phyloP scores from a whole-genome alignment of 2,888 invertebrate genomes.

The Andrena haemorrhoa region DNA sequence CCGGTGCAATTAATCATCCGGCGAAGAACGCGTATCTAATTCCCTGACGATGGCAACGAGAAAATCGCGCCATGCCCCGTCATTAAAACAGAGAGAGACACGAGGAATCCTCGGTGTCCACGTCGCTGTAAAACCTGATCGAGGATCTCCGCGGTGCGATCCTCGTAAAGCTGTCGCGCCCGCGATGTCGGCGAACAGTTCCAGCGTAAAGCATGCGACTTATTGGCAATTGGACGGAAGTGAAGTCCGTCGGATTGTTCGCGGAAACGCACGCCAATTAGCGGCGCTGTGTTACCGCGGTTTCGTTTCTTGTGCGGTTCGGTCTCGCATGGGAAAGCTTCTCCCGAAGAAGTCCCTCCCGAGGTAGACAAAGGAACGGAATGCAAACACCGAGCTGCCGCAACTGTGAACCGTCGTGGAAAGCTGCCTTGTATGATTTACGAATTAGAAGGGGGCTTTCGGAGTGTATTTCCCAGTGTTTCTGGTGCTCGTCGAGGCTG shows the following conservation, averaged over 20 bases:
- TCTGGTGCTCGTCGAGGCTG: neutral
- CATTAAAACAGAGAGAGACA: slow-evolving; percentile 15
- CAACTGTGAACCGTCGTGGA: neutral
- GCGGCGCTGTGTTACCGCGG: slow-evolving; percentile 19
- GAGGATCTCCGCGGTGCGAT: slow-evolving; percentile 18
- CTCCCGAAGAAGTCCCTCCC: neutral
- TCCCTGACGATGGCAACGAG: slow-evolving; percentile 39
- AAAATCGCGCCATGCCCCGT: neutral
- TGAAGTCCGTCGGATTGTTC: slow-evolving; percentile 5
- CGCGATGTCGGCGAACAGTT: neutral
- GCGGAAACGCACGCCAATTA: slow-evolving; percentile 39
- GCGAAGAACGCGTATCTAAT: slow-evolving; percentile 45
- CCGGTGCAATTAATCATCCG: slow-evolving; percentile 58
- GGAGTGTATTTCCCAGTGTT: neutral
- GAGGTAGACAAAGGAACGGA: neutral
- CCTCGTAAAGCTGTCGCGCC: slow-evolving; percentile 24
- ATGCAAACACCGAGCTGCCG: neutral
- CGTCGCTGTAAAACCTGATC: slow-evolving; percentile 16
- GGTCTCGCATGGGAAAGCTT: neutral
- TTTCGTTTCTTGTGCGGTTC: slow-evolving; percentile 4
- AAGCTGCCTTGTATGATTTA: neutral
- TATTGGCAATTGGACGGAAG: slow-evolving; percentile 50
- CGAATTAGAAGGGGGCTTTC: neutral
- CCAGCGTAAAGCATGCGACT: slow-evolving; percentile 37
- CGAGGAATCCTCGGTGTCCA: neutral